These are phyloP conservation scores for Tretioscincus oriximinensis DNA, from an alignment of 2,113 vertebrate species.

Conservation along the genomic window DNA sequence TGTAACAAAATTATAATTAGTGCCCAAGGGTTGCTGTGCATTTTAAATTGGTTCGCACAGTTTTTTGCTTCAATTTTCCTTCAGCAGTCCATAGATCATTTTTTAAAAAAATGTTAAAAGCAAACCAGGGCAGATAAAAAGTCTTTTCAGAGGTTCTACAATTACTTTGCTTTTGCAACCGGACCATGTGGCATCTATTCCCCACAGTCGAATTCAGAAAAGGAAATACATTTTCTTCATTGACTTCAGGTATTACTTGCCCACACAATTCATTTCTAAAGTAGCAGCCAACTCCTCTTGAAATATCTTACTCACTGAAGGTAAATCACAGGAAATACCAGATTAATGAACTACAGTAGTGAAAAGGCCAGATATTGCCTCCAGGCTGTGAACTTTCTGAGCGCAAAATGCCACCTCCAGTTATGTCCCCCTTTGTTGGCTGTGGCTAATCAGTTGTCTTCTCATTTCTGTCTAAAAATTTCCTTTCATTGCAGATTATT, in stretches of 20 bases:
- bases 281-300: not conserved
- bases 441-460: no score
- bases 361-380: not conserved
- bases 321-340: not conserved
- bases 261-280: not conserved
- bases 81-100: constrained; percentile 45
- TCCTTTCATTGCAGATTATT: no score
- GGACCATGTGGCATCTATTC: rapidly evolving
- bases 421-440: no score
- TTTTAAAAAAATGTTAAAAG: constrained; percentile 65
- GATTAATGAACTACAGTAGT: not conserved
- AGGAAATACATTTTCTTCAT: constrained; percentile 14
- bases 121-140: constrained; percentile 43
- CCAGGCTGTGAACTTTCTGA: not conserved
- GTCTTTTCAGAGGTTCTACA: constrained; percentile 25
- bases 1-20: constrained; percentile 69
- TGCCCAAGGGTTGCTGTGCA: constrained; percentile 41
- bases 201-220: rapidly evolving
- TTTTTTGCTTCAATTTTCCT: constrained; percentile 56
- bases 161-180: not conserved
- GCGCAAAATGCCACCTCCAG: no score
- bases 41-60: constrained; percentile 57
- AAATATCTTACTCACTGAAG: not conserved
- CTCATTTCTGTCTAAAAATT: no score
- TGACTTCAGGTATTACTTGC: not conserved